These are phyloP conservation scores for Brachyistius frenatus DNA, from an alignment of 2,113 vertebrate genomes.

Conservation along the genomic window DNA sequence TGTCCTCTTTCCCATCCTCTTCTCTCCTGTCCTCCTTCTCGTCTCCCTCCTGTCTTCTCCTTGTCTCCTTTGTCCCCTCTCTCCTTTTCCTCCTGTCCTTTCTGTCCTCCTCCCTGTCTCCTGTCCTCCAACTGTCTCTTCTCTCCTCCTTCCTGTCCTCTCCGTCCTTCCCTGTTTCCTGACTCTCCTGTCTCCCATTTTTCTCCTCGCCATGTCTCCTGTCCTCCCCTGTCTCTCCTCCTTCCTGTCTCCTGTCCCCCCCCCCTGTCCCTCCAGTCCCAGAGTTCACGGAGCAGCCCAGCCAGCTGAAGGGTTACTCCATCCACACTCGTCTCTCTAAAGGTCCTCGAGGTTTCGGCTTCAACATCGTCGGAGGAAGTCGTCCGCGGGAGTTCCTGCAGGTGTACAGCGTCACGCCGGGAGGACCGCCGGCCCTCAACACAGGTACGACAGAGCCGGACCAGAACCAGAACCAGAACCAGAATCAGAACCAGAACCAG, in stretches of 20 bases:
- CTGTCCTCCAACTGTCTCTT: too few species aligned
- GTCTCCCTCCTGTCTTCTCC: too few species aligned
- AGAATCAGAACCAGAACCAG: too few species aligned
- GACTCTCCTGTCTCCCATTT: too few species aligned
- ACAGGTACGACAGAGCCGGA: conserved; percentile 72
- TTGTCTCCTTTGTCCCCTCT: too few species aligned
- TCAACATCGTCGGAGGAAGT: conserved; percentile 87
- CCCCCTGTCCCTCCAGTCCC: conserved; percentile 66
- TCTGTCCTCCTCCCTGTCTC: not conserved
- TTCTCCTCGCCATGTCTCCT: too few species aligned
- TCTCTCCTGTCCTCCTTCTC: too few species aligned
- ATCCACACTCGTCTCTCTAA: conserved; percentile 86
- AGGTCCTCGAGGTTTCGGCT: conserved; percentile 85
- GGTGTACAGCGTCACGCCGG: conserved; percentile 87
- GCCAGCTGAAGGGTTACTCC: conserved; percentile 82
- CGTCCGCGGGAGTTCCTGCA: conserved; percentile 85
- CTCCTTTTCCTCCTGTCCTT: not conserved
- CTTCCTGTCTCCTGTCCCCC: not conserved
- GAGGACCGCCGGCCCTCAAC: conserved; percentile 81
- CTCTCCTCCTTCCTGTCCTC: too few species aligned
- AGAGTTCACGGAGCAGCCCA: conserved; percentile 84
- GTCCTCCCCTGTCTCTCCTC: too few species aligned
- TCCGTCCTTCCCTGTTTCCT: too few species aligned
- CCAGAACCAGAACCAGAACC: too few species aligned
- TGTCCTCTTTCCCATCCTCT: too few species aligned